Evolutionary conservation across 1,140 invertebrate species (phyloP).

Genomic region (Euwallacea fornicatus): DNA sequence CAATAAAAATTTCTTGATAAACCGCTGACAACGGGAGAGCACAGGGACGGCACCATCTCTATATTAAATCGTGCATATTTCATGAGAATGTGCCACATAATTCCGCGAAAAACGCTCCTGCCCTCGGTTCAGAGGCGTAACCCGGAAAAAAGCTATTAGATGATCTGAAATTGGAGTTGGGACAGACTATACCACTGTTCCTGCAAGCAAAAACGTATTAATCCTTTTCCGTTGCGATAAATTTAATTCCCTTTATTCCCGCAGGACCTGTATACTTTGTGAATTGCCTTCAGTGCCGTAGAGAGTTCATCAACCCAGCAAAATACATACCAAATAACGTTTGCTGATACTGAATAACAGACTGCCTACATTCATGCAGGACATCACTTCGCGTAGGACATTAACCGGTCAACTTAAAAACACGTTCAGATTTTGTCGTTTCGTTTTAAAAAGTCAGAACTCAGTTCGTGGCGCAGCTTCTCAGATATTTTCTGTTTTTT

Average conservation of each 20-base stretch:
- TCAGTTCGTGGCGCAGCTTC: no score
- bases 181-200: neutral
- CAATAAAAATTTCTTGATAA: conserved; percentile 9
- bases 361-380: no score
- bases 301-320: conserved; percentile 18
- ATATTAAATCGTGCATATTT: conserved; percentile 20
- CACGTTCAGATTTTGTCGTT: no score
- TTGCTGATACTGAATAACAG: no score
- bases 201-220: conserved; percentile 24
- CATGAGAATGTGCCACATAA: conserved; percentile 16
- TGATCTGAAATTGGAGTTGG: neutral
- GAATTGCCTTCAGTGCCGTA: conserved; percentile 27
- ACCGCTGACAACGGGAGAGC: conserved; percentile 9
- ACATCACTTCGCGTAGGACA: no score
- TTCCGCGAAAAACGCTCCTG: conserved; percentile 7
- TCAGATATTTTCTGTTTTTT: no score
- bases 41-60: conserved; percentile 9
- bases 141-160: neutral
- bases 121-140: neutral
- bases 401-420: no score
- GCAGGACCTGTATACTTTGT: conserved; percentile 20
- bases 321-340: neutral
- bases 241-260: conserved; percentile 29
- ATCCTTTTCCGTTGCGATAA: conserved; percentile 30
- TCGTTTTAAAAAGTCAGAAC: no score